These are phyloP conservation scores for Tribolium freemani DNA, from an alignment of 2,888 invertebrate genomes.

Conservation along the genomic window DNA sequence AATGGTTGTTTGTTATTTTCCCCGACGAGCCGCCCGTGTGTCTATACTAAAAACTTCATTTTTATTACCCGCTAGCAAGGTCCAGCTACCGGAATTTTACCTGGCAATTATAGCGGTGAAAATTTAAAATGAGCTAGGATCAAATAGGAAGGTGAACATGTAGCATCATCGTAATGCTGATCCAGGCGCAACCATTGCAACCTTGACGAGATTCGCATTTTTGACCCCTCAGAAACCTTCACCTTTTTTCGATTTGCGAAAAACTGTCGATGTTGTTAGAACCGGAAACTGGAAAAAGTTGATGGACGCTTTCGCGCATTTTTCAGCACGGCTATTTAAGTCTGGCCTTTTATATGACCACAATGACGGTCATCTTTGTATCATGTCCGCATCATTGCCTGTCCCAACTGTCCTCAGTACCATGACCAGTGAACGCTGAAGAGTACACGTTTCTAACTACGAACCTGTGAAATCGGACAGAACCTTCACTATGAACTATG, in stretches of 20 bases:
- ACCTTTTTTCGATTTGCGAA: constrained; percentile 36
- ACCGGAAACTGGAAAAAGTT: background rate
- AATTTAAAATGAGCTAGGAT: constrained; percentile 25
- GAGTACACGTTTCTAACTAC: constrained; percentile 24
- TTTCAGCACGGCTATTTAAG: constrained; percentile 15
- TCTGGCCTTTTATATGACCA: constrained; percentile 11
- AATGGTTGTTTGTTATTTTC: too few relatives aligned
- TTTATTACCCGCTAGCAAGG: too few relatives aligned
- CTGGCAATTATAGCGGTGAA: constrained; percentile 36
- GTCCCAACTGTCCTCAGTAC: constrained; percentile 32
- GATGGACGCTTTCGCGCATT: constrained; percentile 25
- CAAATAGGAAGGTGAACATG: constrained; percentile 28
- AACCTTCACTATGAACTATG: constrained; percentile 1
- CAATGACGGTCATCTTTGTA: constrained; percentile 37
- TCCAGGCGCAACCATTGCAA: constrained; percentile 32
- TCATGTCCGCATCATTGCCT: constrained; percentile 42
- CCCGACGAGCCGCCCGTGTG: background rate
- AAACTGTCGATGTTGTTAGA: background rate
- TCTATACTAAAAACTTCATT: background rate
- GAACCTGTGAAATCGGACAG: constrained; percentile 44
- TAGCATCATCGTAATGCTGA: constrained; percentile 18
- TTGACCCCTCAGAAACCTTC: constrained; percentile 43
- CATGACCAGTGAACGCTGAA: constrained; percentile 39
- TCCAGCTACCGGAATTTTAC: constrained; percentile 43
- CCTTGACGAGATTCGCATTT: constrained; percentile 46